A percentile compares a stretch with the other conserved stretches of the same genome.
phyloP scores from a whole-genome alignment of 2,797 vertebrate genomes.

The Gastrophryne carolinensis region DNA sequence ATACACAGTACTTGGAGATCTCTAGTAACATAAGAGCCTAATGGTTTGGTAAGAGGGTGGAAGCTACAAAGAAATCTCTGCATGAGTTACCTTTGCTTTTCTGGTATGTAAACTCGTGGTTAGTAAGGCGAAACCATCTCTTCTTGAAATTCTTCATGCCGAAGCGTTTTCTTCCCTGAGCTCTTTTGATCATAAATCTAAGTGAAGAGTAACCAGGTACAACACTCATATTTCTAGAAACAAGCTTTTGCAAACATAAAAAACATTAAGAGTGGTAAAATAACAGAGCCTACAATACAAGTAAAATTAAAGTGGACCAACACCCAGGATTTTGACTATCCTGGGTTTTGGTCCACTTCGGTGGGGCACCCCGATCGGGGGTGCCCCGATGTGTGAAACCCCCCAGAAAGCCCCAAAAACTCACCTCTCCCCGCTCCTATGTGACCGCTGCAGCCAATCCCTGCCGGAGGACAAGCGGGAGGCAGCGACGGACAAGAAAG shows the following conservation, averaged over 20 bases:
- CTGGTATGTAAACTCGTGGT: conserved; percentile 97
- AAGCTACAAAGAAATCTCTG: not conserved
- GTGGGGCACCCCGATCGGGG: too few species aligned
- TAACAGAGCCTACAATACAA: too few species aligned
- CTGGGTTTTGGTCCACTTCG: too few species aligned
- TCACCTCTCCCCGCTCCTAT: too few species aligned
- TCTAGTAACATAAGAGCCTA: not conserved
- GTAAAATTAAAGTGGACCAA: too few species aligned
- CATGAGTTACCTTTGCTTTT: conserved; percentile 87
- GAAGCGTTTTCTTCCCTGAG: conserved; percentile 94
- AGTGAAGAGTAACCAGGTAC: not conserved
- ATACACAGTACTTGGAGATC: not conserved
- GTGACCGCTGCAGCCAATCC: too few species aligned
- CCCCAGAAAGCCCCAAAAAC: too few species aligned
- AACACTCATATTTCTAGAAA: not conserved
- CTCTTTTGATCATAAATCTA: conserved; percentile 98
- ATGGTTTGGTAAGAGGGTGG: not conserved
- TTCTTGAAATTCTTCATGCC: conserved; percentile 99
- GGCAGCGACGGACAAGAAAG: too few species aligned
- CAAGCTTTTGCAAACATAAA: not conserved
- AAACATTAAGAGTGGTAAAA: not conserved
- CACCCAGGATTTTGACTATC: too few species aligned
- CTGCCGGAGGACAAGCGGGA: too few species aligned
- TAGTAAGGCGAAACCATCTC: conserved; percentile 96
- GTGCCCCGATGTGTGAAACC: too few species aligned